phyloP scores from a whole-genome alignment of 2,888 invertebrate species.

The Zygaena filipendulae region DNA sequence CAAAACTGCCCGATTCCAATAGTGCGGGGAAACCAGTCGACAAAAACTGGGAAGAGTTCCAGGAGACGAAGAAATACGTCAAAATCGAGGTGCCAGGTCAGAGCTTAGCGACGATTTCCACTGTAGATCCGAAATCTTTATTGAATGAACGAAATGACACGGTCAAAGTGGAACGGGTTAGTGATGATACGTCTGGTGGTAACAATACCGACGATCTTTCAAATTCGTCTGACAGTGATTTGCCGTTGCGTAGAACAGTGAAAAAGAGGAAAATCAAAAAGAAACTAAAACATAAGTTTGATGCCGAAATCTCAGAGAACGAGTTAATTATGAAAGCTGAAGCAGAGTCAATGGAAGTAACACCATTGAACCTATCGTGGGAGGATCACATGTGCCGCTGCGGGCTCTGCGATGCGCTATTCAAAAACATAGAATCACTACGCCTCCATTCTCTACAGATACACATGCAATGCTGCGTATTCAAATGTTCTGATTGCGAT shows the following conservation, averaged over 20 bases:
- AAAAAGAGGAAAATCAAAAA: constrained; percentile 30
- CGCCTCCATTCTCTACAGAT: constrained; percentile 49
- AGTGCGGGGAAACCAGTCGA: constrained; percentile 38
- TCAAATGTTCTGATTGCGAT: constrained; percentile 48
- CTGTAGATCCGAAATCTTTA: constrained; percentile 25
- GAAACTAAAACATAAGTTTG: constrained; percentile 12
- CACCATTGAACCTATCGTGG: constrained; percentile 32
- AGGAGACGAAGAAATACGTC: constrained; percentile 32
- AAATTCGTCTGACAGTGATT: constrained; percentile 40
- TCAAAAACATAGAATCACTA: constrained; percentile 40
- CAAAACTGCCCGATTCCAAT: constrained; percentile 9
- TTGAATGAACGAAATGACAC: constrained; percentile 19
- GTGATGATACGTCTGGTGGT: constrained; percentile 21
- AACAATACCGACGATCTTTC: constrained; percentile 25
- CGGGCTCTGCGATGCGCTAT: constrained; percentile 48
- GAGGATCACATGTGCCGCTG: constrained; percentile 47
- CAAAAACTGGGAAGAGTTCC: constrained; percentile 42
- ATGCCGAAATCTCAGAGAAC: constrained; percentile 3
- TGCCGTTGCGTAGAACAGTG: constrained; percentile 29
- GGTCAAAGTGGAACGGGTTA: constrained; percentile 33
- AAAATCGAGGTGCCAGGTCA: constrained; percentile 29
- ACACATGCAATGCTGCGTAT: constrained; percentile 41
- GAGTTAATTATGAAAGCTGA: constrained; percentile 7
- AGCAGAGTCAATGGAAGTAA: constrained; percentile 17
- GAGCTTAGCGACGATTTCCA: constrained; percentile 20